Percentiles rank a stretch among this genome's conserved stretches.
phyloP scores from a whole-genome alignment of 2,797 vertebrate genomes.

The Capromys pilorides region DNA sequence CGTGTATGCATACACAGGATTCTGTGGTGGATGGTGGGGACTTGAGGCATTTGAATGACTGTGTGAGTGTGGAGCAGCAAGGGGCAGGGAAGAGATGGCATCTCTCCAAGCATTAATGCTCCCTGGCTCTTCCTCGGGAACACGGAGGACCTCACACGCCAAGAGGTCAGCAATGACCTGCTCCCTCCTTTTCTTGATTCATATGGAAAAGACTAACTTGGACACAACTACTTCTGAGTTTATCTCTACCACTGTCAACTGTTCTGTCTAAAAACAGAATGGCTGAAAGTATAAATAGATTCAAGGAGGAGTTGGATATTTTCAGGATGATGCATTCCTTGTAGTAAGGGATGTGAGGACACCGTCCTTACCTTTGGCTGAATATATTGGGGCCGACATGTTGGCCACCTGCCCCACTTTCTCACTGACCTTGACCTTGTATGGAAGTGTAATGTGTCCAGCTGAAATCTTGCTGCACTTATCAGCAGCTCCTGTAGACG shows the following conservation, averaged over 20 bases:
- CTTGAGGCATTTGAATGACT: neutral
- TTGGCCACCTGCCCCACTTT: neutral
- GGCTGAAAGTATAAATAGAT: constrained; percentile 1
- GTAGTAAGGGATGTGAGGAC: neutral
- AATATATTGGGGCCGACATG: neutral
- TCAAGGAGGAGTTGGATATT: neutral
- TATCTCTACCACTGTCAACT: neutral
- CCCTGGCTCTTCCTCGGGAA: neutral
- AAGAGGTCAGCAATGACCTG: neutral
- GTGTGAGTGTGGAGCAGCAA: neutral
- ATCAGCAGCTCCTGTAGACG: neutral
- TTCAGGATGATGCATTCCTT: neutral
- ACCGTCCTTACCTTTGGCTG: neutral
- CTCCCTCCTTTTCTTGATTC: neutral
- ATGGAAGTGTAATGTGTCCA: neutral
- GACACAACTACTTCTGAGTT: neutral
- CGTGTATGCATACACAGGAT: neutral
- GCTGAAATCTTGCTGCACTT: neutral
- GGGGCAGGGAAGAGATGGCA: neutral
- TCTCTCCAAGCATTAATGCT: neutral
- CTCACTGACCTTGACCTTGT: neutral
- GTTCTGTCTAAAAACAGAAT: neutral
- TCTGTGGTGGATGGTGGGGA: neutral
- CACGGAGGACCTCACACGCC: neutral
- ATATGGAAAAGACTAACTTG: neutral